These are phyloP conservation scores for Nymphalis io DNA, from an alignment of 1,140 invertebrate species.

Conservation along the genomic window DNA sequence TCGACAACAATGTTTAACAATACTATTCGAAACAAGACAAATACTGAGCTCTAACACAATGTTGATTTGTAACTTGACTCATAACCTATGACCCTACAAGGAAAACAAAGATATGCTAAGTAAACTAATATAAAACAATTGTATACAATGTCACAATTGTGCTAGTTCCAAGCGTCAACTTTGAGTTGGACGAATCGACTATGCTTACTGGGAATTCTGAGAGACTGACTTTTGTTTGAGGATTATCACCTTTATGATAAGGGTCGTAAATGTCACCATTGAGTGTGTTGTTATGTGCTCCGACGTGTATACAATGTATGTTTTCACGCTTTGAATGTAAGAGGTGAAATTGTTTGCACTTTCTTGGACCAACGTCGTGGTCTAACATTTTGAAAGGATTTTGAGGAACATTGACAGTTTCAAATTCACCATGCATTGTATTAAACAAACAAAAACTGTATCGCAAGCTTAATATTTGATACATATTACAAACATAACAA, in stretches of 20 bases:
- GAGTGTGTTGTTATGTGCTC: background rate
- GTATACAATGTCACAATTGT: conserved; percentile 30
- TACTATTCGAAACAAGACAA: conserved; percentile 4
- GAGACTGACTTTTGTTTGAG: background rate
- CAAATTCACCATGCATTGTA: too few species aligned
- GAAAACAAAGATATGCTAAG: conserved; percentile 27
- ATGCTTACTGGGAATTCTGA: conserved; percentile 19
- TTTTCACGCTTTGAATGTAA: conserved; percentile 21
- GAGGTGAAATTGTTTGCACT: conserved; percentile 30
- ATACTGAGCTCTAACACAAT: conserved; percentile 6
- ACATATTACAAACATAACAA: too few species aligned
- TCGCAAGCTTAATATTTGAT: too few species aligned
- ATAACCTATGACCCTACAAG: conserved; percentile 3
- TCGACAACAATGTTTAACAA: background rate
- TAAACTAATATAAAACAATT: conserved; percentile 30
- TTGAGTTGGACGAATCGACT: conserved; percentile 32
- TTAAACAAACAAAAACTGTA: too few species aligned
- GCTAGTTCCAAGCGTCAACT: conserved; percentile 27
- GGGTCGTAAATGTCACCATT: conserved; percentile 2
- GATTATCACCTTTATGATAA: conserved; percentile 7
- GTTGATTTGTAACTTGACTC: conserved; percentile 17
- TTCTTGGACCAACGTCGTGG: conserved; percentile 23
- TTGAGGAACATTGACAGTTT: background rate
- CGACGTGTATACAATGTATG: conserved; percentile 10
- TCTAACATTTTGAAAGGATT: conserved; percentile 23